phyloP scores from a whole-genome alignment of 2,113 vertebrate species.

The Petrocephalus zakoni region DNA sequence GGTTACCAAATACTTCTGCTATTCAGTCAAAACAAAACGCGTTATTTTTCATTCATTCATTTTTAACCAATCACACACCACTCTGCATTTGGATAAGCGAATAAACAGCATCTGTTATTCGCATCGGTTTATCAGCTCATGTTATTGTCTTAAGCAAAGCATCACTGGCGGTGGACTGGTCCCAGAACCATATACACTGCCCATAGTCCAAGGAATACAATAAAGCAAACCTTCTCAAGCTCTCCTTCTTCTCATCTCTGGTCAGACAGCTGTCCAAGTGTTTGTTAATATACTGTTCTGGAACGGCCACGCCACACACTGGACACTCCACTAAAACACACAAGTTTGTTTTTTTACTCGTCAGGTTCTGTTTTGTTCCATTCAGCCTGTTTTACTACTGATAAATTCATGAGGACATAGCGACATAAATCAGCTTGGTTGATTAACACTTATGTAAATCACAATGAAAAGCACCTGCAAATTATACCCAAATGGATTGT shows the following conservation, averaged over 20 bases:
- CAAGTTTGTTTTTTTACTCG: background rate
- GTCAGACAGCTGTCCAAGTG: conserved; percentile 81
- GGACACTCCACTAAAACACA: conserved; percentile 79
- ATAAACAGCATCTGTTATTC: background rate
- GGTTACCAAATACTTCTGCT: background rate
- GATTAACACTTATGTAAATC: background rate
- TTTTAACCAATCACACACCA: background rate
- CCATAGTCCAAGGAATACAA: background rate
- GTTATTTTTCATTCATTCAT: background rate
- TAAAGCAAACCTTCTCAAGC: conserved; percentile 74
- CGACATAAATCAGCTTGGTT: background rate
- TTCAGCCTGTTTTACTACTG: background rate
- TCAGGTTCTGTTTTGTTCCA: background rate
- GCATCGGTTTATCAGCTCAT: too few relatives aligned
- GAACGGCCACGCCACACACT: conserved; percentile 73
- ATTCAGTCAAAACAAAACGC: background rate
- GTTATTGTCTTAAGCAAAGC: background rate
- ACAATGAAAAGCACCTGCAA: conserved; percentile 40
- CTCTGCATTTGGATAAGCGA: background rate
- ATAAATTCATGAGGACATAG: background rate
- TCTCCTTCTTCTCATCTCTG: conserved; percentile 80
- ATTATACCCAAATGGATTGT: background rate
- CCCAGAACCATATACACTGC: background rate
- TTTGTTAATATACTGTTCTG: conserved; percentile 76
- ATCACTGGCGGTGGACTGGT: background rate